These are phyloP conservation scores for Noctua janthina DNA, from an alignment of 2,888 invertebrate genomes.

Conservation along the genomic window DNA sequence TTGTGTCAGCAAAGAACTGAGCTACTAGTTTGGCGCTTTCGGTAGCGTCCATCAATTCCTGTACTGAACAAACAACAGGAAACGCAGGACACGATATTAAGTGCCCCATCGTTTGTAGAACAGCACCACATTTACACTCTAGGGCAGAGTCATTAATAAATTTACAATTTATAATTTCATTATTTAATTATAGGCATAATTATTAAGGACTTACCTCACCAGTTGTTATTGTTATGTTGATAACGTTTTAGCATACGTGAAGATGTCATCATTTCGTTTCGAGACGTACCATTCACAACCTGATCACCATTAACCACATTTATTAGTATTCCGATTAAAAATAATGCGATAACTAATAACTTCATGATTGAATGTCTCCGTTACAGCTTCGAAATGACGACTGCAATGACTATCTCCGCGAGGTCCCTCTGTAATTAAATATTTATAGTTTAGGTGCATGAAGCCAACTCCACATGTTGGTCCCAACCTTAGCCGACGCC, in stretches of 20 bases:
- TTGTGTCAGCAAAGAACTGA: no score
- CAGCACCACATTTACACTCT: no score
- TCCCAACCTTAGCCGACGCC: background rate
- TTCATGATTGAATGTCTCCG: constrained; percentile 1
- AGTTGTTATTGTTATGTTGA: background rate
- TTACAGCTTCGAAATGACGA: background rate
- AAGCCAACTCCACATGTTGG: background rate
- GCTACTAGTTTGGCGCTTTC: no score
- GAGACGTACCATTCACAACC: background rate
- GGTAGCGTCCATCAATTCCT: no score
- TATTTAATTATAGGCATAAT: no score
- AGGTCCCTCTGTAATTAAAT: background rate
- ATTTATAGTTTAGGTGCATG: background rate
- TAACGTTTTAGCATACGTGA: background rate
- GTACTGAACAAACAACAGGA: no score
- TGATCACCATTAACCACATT: background rate
- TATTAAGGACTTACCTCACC: background rate
- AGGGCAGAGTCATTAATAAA: no score
- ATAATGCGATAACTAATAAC: background rate
- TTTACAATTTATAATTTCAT: no score
- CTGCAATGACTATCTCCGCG: constrained; percentile 4
- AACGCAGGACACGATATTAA: no score
- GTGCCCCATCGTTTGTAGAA: no score
- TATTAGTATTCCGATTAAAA: constrained; percentile 3
- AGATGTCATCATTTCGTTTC: background rate